These are phyloP conservation scores for Omphaloscelis lunosa DNA, from an alignment of 2,888 invertebrate genomes.

Conservation along the genomic window DNA sequence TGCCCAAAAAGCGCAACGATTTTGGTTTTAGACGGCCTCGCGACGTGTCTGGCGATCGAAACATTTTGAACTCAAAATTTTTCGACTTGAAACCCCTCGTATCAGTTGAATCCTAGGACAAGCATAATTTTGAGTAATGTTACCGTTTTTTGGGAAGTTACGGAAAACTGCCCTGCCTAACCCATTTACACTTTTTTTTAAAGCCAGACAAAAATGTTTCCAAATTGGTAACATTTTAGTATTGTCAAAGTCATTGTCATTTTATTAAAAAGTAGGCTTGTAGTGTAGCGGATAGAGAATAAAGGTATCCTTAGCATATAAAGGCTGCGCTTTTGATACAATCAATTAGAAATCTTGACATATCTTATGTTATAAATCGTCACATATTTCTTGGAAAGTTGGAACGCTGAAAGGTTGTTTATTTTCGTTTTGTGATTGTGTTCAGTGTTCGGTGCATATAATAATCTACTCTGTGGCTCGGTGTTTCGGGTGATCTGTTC, in stretches of 20 bases:
- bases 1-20: not conserved
- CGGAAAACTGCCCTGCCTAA: not conserved
- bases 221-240: constrained; percentile 31
- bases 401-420: constrained; percentile 33
- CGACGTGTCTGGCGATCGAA: not conserved
- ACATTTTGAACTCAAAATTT: not conserved
- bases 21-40: not conserved
- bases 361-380: constrained; percentile 13
- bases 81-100: not conserved
- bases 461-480: no score
- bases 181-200: not conserved
- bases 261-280: no score
- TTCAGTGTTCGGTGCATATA: not conserved
- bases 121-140: not conserved
- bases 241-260: not conserved
- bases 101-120: not conserved
- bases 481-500: no score
- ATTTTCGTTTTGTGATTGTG: constrained; percentile 40
- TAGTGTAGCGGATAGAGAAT: not conserved
- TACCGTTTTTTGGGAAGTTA: not conserved
- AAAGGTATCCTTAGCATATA: constrained; percentile 15
- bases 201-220: not conserved
- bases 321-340: no score
- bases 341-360: not conserved
- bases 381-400: not conserved